These are phyloP conservation scores for Neopelma chrysocephalum DNA, from an alignment of 2,797 vertebrate species.

Conservation along the genomic window DNA sequence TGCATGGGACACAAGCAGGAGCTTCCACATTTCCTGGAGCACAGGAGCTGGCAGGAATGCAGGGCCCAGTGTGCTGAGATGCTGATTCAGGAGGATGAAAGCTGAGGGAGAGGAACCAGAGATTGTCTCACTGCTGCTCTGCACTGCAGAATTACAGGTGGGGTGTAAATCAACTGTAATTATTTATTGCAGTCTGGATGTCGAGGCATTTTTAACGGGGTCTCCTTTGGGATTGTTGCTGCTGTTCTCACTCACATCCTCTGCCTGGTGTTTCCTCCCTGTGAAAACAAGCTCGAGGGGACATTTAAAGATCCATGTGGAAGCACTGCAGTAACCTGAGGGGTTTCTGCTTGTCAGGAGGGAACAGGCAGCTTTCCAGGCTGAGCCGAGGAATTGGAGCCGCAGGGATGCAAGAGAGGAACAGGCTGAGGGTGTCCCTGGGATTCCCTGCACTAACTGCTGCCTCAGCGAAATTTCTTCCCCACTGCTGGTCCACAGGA, in stretches of 20 bases:
- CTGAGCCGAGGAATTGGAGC: neutral
- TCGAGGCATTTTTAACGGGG: neutral
- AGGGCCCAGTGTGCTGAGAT: neutral
- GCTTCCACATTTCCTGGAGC: neutral
- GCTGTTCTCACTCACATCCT: neutral
- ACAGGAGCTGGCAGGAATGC: neutral
- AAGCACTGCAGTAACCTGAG: neutral
- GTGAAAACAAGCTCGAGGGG: neutral
- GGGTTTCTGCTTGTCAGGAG: neutral
- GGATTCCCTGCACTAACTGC: neutral
- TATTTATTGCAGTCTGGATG: neutral
- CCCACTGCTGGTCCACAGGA: neutral
- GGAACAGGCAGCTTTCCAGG: neutral
- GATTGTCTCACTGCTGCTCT: neutral
- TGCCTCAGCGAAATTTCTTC: neutral
- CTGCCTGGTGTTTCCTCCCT: neutral
- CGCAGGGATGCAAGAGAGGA: neutral
- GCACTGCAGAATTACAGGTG: neutral
- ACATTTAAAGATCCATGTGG: neutral
- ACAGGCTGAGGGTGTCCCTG: neutral
- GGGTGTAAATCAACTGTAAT: no score
- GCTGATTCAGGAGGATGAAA: neutral
- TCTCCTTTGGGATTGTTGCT: neutral
- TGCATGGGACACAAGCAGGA: accelerated
- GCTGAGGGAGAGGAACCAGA: neutral